Evolutionary conservation across 1,140 invertebrate species (phyloP).

Genomic region (Bilobella aurantiaca): DNA sequence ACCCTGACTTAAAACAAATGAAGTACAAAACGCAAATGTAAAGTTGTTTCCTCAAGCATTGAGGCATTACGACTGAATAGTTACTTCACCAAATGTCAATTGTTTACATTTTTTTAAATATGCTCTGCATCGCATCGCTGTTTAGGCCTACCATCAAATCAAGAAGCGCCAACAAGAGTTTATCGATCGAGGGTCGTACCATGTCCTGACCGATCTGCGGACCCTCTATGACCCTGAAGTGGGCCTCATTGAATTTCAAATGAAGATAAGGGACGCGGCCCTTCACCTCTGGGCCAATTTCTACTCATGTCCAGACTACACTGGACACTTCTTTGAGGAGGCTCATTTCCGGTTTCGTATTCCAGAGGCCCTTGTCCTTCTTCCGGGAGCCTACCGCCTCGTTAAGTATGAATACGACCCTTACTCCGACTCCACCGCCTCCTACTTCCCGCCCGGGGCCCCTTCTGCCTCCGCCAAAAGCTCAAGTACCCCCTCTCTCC

Average conservation of each 20-base stretch:
- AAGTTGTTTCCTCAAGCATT: too few species aligned
- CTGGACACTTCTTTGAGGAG: slow-evolving; percentile 12
- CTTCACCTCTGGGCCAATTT: slow-evolving; percentile 23
- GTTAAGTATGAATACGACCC: slow-evolving; percentile 21
- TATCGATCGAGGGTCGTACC: slow-evolving; percentile 6
- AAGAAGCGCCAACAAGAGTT: not conserved
- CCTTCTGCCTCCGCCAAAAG: slow-evolving; percentile 6
- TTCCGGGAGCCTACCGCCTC: slow-evolving; percentile 14
- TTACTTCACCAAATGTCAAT: too few species aligned
- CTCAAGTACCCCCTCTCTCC: too few species aligned
- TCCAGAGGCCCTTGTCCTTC: slow-evolving; percentile 13
- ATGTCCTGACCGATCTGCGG: slow-evolving; percentile 6
- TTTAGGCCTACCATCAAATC: not conserved
- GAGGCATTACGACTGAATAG: too few species aligned
- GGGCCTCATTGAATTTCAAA: slow-evolving; percentile 11
- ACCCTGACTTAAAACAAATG: too few species aligned
- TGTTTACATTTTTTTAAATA: too few species aligned
- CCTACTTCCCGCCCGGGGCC: slow-evolving; percentile 14
- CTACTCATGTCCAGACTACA: slow-evolving; percentile 10
- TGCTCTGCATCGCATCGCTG: too few species aligned
- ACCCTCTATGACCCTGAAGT: slow-evolving; percentile 21
- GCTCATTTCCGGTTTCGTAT: slow-evolving; percentile 17
- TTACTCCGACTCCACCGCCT: slow-evolving; percentile 15
- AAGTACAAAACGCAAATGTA: too few species aligned
- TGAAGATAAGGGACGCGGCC: slow-evolving; percentile 3